A percentile compares a stretch with the other conserved stretches of the same genome.
phyloP scores from a whole-genome alignment of 2,797 vertebrate genomes.

The Sebastes trivittatus region DNA sequence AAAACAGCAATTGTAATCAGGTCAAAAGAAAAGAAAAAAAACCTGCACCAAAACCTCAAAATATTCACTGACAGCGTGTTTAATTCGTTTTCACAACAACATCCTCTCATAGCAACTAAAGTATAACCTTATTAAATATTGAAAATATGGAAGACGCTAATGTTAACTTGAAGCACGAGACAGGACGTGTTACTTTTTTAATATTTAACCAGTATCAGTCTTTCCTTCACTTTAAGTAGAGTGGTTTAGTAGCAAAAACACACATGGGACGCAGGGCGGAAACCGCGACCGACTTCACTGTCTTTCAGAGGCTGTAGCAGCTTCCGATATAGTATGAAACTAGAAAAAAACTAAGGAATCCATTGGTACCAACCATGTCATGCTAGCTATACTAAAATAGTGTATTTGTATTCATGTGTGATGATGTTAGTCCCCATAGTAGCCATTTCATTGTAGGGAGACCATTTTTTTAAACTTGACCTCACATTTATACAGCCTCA shows the following conservation, averaged over 20 bases:
- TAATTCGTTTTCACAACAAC: neutral
- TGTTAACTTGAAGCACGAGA: neutral
- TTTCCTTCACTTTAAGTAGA: neutral
- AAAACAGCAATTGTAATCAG: neutral
- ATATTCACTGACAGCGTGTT: neutral
- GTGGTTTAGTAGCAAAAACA: neutral
- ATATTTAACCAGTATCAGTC: neutral
- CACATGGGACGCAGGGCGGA: neutral
- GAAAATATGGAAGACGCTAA: neutral
- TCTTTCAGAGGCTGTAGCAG: neutral
- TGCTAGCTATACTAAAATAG: neutral
- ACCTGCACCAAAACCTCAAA: neutral
- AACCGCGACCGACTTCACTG: neutral
- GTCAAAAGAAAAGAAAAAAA: neutral
- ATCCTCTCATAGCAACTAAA: neutral
- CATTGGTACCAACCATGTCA: too few species aligned
- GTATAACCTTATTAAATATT: neutral
- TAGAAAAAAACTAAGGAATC: too few species aligned
- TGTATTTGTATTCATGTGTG: neutral
- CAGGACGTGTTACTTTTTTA: neutral
- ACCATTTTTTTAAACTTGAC: too few species aligned
- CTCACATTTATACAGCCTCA: too few species aligned
- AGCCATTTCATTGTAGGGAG: too few species aligned
- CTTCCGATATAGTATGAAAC: too few species aligned
- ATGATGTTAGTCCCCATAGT: neutral